Evolutionary conservation across 1,140 invertebrate species (phyloP).

Genomic region (Medauroidea extradentata): DNA sequence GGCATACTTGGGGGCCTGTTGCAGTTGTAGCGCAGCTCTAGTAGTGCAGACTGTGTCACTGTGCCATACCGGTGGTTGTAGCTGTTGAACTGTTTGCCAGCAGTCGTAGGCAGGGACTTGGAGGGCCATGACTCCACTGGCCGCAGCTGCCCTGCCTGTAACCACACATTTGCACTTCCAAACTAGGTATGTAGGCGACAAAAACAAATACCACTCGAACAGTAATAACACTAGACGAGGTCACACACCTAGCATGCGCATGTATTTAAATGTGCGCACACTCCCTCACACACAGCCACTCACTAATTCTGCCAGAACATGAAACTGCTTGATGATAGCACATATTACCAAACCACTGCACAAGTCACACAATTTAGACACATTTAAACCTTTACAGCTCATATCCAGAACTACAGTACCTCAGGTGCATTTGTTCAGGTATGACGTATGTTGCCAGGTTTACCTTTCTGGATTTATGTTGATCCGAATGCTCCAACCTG

Average conservation of each 20-base stretch:
- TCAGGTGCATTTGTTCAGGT: too few species aligned
- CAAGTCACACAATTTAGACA: too few species aligned
- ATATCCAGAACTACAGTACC: too few species aligned
- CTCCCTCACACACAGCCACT: too few species aligned
- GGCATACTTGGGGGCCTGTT: too few species aligned
- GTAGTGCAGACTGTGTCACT: conserved; percentile 2
- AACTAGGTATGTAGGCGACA: neutral
- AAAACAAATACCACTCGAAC: neutral
- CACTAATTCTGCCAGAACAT: too few species aligned
- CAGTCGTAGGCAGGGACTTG: neutral
- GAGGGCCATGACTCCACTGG: neutral
- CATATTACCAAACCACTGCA: too few species aligned
- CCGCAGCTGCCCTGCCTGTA: neutral
- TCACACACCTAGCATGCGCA: neutral
- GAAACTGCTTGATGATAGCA: too few species aligned
- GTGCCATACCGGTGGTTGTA: neutral
- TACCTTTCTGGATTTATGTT: too few species aligned
- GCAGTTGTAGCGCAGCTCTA: neutral
- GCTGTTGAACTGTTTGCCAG: conserved; percentile 1
- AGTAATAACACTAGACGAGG: neutral
- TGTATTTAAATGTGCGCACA: neutral
- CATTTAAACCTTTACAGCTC: too few species aligned
- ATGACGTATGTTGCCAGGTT: too few species aligned
- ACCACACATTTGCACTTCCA: neutral
- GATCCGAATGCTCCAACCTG: too few species aligned